Evolutionary conservation across 2,113 vertebrate species (phyloP).

Genomic region (Pachycephala philippinensis): DNA sequence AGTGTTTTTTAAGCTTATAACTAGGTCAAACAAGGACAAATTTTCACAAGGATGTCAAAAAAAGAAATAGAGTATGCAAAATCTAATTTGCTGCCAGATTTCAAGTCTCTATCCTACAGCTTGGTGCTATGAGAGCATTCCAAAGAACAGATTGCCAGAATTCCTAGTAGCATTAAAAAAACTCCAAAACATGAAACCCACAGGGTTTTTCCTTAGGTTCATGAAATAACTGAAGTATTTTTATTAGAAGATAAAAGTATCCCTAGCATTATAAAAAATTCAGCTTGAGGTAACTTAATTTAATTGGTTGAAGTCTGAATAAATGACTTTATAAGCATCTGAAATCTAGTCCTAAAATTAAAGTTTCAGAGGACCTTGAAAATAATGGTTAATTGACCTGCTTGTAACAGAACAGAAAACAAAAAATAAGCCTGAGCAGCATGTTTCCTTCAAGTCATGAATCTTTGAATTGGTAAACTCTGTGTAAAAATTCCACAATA

Average conservation of each 20-base stretch:
- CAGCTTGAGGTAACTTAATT: neutral
- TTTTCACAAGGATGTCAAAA: neutral
- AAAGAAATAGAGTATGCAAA: neutral
- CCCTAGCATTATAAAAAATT: neutral
- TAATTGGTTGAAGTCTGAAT: neutral
- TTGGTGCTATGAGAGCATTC: neutral
- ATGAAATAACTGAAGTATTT: neutral
- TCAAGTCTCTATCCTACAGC: neutral
- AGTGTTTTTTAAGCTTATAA: neutral
- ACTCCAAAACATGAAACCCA: fast-evolving
- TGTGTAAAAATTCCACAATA: neutral
- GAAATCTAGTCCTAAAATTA: neutral
- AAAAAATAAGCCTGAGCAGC: neutral
- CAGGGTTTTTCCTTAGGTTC: neutral
- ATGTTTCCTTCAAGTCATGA: neutral
- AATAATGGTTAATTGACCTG: neutral
- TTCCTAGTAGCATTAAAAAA: neutral
- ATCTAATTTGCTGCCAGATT: neutral
- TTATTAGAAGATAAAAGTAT: neutral
- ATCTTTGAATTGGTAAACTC: neutral
- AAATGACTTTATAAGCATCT: neutral
- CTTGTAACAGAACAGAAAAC: neutral
- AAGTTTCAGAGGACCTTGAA: neutral
- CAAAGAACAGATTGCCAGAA: neutral
- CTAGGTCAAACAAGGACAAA: neutral